Conservation (phyloP, 2,797 vertebrate species). For the Myotis myotis region DNA sequence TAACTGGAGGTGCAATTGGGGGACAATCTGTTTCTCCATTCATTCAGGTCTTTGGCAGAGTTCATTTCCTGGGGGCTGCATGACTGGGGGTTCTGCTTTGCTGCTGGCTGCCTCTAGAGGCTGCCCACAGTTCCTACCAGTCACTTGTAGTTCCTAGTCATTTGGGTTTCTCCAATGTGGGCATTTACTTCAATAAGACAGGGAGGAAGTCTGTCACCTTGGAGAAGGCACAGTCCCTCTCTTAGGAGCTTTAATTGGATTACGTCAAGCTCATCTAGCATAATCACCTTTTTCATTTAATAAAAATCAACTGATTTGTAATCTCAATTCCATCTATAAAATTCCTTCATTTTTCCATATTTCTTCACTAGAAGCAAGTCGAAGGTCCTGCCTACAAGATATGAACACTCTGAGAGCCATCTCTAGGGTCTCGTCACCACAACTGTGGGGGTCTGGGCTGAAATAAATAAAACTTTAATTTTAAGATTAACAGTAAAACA, state of each 20-base stretch:
- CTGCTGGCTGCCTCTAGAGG: neutral
- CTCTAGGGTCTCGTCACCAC: accelerated
- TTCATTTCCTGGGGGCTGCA: neutral
- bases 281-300: neutral
- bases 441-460: neutral
- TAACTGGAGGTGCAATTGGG: neutral
- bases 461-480: neutral
- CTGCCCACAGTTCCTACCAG: accelerated
- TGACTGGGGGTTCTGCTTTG: neutral
- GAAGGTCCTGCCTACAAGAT: neutral
- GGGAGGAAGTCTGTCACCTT: neutral
- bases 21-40: neutral
- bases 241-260: neutral
- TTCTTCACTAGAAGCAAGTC: neutral
- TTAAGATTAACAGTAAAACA: neutral
- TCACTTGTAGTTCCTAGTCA: neutral
- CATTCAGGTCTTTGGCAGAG: neutral
- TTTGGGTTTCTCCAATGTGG: neutral
- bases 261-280: accelerated
- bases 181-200: neutral
- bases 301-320: neutral
- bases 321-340: neutral
- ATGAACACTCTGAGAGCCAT: neutral
- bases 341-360: neutral
- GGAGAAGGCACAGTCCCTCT: too few species aligned